Conservation (phyloP, 2,797 vertebrate species). For the Chelonia mydas region DNA sequence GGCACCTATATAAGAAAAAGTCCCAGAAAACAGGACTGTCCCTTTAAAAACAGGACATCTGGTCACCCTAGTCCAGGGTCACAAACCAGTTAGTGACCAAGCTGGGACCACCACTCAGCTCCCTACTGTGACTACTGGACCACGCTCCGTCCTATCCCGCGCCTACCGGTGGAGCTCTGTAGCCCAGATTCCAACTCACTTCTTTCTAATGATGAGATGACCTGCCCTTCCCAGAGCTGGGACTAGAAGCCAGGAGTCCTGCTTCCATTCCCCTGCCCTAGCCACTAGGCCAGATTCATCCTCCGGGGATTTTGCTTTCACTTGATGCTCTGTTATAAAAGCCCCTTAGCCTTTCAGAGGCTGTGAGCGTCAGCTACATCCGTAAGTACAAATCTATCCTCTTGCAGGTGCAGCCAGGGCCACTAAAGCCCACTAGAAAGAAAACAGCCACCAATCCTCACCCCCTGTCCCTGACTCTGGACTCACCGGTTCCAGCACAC, state of each 20-base stretch:
- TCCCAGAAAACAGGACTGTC: too few relatives aligned
- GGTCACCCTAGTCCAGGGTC: background rate
- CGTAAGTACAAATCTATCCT: background rate
- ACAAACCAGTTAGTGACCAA: background rate
- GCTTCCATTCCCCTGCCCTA: background rate
- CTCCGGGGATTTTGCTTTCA: background rate
- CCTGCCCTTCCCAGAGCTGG: background rate
- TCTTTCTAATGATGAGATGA: background rate
- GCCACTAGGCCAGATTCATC: too few relatives aligned
- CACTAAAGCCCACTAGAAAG: background rate
- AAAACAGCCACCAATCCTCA: fast-evolving
- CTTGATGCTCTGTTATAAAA: background rate
- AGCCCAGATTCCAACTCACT: background rate
- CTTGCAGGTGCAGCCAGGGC: background rate
- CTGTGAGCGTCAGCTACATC: background rate
- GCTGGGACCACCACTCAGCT: background rate
- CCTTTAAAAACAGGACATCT: too few relatives aligned
- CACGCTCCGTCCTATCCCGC: background rate
- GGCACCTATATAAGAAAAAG: too few relatives aligned
- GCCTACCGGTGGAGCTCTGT: background rate
- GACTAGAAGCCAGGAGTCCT: background rate
- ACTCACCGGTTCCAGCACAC: slow-evolving; percentile 16
- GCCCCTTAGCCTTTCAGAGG: background rate
- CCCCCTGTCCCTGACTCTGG: fast-evolving
- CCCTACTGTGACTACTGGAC: background rate